Conservation (phyloP, 2,113 vertebrate species). For the Corynorhinus townsendii region DNA sequence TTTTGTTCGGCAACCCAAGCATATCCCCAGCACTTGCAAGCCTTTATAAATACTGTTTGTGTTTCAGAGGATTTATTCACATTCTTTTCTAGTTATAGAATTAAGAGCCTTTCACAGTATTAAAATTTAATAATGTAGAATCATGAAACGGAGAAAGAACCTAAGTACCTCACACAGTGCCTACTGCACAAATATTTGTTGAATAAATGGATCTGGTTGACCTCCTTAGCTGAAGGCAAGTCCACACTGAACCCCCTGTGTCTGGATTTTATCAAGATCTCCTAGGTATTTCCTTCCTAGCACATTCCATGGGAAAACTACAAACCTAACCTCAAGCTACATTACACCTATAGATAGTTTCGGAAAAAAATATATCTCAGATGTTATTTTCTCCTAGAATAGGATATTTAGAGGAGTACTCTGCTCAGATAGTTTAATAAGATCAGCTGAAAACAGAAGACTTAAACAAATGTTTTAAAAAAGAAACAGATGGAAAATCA, state of each 20-base stretch:
- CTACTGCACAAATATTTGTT: constrained; percentile 62
- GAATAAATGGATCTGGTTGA: constrained; percentile 51
- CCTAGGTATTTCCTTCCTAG: constrained; percentile 44
- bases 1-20: constrained; percentile 41
- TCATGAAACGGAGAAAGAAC: constrained; percentile 53
- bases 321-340: constrained; percentile 16
- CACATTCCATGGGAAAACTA: constrained; percentile 55
- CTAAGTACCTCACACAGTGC: constrained; percentile 65
- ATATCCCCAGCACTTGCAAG: constrained; percentile 23
- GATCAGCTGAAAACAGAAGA: neutral
- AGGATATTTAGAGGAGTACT: neutral
- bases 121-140: constrained; percentile 67
- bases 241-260: constrained; percentile 41
- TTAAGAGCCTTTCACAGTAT: constrained; percentile 62
- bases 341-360: constrained; percentile 38
- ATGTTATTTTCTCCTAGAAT: constrained; percentile 32
- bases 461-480: constrained; percentile 31
- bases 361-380: neutral
- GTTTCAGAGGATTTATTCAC: constrained; percentile 62
- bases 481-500: neutral
- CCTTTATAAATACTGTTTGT: constrained; percentile 60
- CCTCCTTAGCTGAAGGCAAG: constrained; percentile 52
- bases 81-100: constrained; percentile 70
- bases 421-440: constrained; percentile 20
- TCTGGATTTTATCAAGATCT: constrained; percentile 39